A percentile compares a stretch with the other conserved stretches of the same genome.
Evolutionary conservation across 2,797 vertebrate species (phyloP).

Genomic region (Potorous gilbertii): DNA sequence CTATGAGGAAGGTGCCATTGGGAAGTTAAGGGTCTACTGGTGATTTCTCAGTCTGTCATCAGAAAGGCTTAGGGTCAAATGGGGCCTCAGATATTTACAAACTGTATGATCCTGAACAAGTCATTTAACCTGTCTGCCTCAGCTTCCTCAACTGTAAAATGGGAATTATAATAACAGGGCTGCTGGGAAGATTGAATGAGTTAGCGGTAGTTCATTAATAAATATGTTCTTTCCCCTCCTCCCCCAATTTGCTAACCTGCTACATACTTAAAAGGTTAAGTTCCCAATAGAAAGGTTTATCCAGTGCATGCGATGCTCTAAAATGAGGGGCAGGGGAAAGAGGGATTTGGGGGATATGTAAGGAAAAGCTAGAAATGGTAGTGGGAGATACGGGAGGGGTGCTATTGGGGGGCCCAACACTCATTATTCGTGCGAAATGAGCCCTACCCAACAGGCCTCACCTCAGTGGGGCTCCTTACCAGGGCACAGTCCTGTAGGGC

Average conservation of each 20-base stretch:
- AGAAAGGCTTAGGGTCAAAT: neutral
- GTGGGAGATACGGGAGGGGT: neutral
- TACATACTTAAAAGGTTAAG: slow-evolving; percentile 36
- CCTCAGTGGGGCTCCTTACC: slow-evolving; percentile 41
- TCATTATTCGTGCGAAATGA: slow-evolving; percentile 52
- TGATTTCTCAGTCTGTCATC: neutral
- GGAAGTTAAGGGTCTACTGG: neutral
- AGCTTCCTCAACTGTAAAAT: neutral
- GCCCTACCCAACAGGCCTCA: slow-evolving; percentile 32
- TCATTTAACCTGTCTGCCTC: neutral
- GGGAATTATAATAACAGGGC: neutral
- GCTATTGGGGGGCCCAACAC: slow-evolving; percentile 27
- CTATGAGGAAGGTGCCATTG: neutral
- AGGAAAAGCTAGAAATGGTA: neutral
- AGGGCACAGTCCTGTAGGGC: slow-evolving; percentile 1
- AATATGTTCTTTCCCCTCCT: neutral
- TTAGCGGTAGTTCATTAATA: neutral
- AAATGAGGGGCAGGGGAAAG: slow-evolving; percentile 7
- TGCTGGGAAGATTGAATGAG: neutral
- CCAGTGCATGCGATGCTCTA: slow-evolving; percentile 4
- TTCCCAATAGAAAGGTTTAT: slow-evolving; percentile 30
- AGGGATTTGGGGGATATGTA: no score
- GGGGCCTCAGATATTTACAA: neutral
- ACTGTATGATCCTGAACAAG: neutral
- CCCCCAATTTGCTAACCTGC: slow-evolving; percentile 16